These are phyloP conservation scores for Ametastegia equiseti DNA, from an alignment of 2,888 invertebrate genomes.

Conservation along the genomic window DNA sequence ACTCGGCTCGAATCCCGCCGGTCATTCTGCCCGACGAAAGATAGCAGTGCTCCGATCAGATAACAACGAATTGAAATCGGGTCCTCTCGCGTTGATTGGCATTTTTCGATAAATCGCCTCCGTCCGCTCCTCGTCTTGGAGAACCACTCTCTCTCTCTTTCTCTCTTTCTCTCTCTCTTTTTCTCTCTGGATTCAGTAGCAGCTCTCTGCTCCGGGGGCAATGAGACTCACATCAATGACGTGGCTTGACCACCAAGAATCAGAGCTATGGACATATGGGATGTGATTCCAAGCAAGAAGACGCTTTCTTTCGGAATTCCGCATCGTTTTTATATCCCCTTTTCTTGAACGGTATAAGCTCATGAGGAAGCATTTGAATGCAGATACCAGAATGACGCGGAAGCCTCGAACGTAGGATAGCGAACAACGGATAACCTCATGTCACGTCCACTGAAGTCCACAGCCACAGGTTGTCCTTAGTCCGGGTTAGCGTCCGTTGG, in stretches of 20 bases:
- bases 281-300: not conserved
- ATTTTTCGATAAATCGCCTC: slow-evolving; percentile 54
- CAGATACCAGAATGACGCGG: slow-evolving; percentile 6
- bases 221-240: not conserved
- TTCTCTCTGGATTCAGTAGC: slow-evolving; percentile 17
- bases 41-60: slow-evolving; percentile 57
- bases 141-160: too few species aligned
- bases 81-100: slow-evolving; percentile 62
- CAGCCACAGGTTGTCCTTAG: slow-evolving; percentile 33
- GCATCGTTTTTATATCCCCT: not conserved
- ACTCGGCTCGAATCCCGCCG: slow-evolving; percentile 44
- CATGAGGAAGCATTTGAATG: not conserved
- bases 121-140: not conserved
- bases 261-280: not conserved
- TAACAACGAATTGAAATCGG: slow-evolving; percentile 59
- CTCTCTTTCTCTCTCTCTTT: not conserved
- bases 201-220: not conserved
- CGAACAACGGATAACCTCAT: slow-evolving; percentile 65
- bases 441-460: slow-evolving; percentile 58
- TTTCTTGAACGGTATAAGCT: too few species aligned
- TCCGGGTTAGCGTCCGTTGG: not conserved
- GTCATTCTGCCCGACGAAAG: slow-evolving; percentile 50
- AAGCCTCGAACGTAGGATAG: slow-evolving; percentile 34
- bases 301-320: not conserved
- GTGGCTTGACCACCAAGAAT: not conserved